A percentile compares a stretch with the other conserved stretches of the same genome.
Conservation (phyloP, 2,797 vertebrate genomes). For the Menidia menidia region DNA sequence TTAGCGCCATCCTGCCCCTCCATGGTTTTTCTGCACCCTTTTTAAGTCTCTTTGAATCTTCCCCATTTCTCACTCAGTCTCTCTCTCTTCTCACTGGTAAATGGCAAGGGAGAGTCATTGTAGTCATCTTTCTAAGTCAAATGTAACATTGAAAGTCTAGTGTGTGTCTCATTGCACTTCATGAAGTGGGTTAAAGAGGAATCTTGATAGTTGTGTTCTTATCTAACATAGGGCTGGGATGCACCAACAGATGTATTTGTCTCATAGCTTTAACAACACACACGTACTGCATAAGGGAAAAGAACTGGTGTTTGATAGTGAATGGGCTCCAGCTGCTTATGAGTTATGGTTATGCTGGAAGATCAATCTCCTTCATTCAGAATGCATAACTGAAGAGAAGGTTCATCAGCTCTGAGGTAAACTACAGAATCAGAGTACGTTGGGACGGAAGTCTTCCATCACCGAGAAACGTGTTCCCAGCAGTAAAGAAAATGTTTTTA, state of each 20-base stretch:
- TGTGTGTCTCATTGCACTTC: conserved; percentile 51
- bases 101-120: conserved; percentile 20
- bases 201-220: conserved; percentile 32
- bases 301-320: background rate
- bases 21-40: background rate
- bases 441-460: too few relatives aligned
- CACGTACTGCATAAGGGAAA: background rate
- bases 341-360: background rate
- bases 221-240: conserved; percentile 22
- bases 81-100: conserved; percentile 31
- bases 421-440: background rate
- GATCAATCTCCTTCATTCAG: background rate
- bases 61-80: conserved; percentile 5
- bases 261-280: conserved; percentile 18
- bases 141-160: conserved; percentile 22
- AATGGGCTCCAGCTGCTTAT: background rate
- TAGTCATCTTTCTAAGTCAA: conserved; percentile 15
- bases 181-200: conserved; percentile 36
- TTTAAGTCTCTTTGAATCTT: conserved; percentile 35
- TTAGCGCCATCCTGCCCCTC: conserved; percentile 11
- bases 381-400: conserved; percentile 1
- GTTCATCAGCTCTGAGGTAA: background rate
- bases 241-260: background rate
- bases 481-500: too few relatives aligned
- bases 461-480: too few relatives aligned